A percentile compares a stretch with the other conserved stretches of the same genome.
These are phyloP conservation scores for Oreochromis niloticus DNA, from an alignment of 2,113 vertebrate genomes.

Conservation along the genomic window DNA sequence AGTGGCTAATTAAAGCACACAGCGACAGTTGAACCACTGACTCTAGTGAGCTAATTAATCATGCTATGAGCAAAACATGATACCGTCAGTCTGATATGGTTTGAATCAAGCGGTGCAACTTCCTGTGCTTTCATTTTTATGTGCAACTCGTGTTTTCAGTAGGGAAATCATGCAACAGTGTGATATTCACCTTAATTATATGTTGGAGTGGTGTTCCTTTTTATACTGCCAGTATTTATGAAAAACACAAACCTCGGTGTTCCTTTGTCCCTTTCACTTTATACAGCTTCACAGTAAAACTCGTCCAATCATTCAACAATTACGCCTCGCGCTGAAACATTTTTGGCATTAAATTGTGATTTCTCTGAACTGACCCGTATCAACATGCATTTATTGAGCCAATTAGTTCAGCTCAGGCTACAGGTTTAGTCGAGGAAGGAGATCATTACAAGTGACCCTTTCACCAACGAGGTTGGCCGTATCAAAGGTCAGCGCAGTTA, in stretches of 20 bases:
- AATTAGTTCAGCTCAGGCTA: neutral
- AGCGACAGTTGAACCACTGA: neutral
- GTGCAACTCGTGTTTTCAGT: accelerated
- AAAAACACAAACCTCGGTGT: no score
- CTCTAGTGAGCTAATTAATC: neutral
- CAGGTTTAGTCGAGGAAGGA: neutral
- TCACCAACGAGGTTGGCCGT: neutral
- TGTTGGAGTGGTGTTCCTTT: neutral
- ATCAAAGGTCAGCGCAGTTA: neutral
- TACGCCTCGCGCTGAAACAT: neutral
- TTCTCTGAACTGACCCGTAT: neutral
- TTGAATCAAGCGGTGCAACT: neutral
- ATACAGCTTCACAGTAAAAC: neutral
- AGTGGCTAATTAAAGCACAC: neutral
- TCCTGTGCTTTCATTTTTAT: neutral
- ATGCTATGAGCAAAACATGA: neutral
- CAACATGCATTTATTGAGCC: neutral
- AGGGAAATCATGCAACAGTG: neutral
- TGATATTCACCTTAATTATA: neutral
- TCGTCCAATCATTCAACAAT: accelerated
- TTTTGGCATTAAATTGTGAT: neutral
- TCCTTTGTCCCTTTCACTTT: neutral
- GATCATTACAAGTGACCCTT: neutral
- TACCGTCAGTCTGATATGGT: neutral
- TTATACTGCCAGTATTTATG: accelerated